A percentile compares a stretch with the other conserved stretches of the same genome.
phyloP scores from a whole-genome alignment of 2,113 vertebrate species.

The Tauraco erythrolophus region DNA sequence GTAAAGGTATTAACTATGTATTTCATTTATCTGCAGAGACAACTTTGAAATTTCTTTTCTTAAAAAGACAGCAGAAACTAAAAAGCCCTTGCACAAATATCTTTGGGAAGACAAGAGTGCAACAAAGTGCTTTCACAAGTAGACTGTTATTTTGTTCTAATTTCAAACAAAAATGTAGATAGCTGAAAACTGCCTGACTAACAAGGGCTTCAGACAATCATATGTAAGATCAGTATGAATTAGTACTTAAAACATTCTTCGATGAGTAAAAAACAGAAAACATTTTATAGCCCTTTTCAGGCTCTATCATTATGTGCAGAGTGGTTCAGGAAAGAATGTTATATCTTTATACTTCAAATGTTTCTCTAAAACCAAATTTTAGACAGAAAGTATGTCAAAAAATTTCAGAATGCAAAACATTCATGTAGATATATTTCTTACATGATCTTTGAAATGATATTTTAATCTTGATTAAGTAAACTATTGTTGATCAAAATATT shows the following conservation, averaged over 20 bases:
- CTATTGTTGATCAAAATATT: not conserved
- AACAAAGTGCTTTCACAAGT: not conserved
- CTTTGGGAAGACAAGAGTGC: not conserved
- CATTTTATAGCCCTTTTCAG: not conserved
- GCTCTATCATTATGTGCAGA: not conserved
- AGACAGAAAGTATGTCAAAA: accelerated
- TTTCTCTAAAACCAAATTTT: not conserved
- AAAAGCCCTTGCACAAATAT: not conserved
- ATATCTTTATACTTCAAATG: not conserved
- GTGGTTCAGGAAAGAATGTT: not conserved
- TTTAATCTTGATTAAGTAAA: not conserved
- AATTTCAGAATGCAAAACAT: not conserved
- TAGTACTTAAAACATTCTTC: not conserved
- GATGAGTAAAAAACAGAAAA: not conserved
- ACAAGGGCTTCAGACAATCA: not conserved
- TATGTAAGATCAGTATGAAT: not conserved
- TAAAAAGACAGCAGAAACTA: not conserved
- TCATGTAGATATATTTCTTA: not conserved
- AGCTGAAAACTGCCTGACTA: not conserved
- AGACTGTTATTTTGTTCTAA: not conserved
- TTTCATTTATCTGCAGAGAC: not conserved
- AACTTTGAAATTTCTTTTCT: not conserved
- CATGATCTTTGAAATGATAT: not conserved
- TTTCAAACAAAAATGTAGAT: not conserved
- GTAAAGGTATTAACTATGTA: not conserved